Evolutionary conservation across 2,113 vertebrate genomes (phyloP).

Genomic region (Strigops habroptila): DNA sequence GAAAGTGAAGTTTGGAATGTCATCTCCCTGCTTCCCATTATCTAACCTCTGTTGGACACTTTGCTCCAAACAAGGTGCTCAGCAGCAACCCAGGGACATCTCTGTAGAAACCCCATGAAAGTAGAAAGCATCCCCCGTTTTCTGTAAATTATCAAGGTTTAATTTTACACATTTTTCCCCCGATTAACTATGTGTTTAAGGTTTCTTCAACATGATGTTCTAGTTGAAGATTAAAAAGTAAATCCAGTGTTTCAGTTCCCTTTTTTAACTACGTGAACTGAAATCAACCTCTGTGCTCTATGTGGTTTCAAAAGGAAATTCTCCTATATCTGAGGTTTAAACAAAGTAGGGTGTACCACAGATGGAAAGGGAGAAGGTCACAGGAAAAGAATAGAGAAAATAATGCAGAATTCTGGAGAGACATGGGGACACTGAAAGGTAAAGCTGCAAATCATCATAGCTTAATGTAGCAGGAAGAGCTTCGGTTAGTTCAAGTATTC

Average conservation of each 20-base stretch:
- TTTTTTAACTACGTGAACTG: not conserved
- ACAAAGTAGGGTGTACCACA: not conserved
- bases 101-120: not conserved
- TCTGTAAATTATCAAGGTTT: not conserved
- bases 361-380: not conserved
- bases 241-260: slow-evolving; percentile 13
- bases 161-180: not conserved
- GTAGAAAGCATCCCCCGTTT: not conserved
- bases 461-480: not conserved
- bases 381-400: not conserved
- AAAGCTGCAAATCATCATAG: not conserved
- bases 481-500: not conserved
- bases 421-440: not conserved
- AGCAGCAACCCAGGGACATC: not conserved
- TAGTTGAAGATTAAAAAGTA: slow-evolving; percentile 7
- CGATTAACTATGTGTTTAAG: not conserved
- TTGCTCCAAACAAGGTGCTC: not conserved
- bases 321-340: not conserved
- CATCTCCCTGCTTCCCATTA: not conserved
- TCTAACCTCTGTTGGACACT: not conserved
- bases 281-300: not conserved
- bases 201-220: not conserved
- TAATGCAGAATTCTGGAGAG: not conserved
- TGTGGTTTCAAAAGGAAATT: slow-evolving; percentile 21
- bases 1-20: not conserved